A percentile compares a stretch with the other conserved stretches of the same genome.
These are phyloP conservation scores for Myiopsitta monachus DNA, from an alignment of 2,113 vertebrate genomes.

Conservation along the genomic window DNA sequence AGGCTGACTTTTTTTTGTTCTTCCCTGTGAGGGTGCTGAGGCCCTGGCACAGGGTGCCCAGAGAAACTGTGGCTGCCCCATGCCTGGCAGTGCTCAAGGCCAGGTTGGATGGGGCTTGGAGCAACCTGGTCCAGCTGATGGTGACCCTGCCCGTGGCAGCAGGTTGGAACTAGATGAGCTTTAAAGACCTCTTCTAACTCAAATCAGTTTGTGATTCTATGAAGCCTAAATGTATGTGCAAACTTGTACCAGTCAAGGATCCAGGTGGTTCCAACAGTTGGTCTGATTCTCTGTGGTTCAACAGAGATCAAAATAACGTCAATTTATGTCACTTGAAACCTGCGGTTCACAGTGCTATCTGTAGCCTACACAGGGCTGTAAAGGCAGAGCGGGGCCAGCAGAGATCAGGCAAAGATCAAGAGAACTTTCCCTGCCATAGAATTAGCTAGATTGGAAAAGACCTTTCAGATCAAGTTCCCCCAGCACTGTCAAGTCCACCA, in stretches of 20 bases:
- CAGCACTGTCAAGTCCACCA: not conserved
- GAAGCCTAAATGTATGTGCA: not conserved
- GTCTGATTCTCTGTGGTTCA: not conserved
- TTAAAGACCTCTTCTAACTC: too few relatives aligned
- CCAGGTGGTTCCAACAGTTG: not conserved
- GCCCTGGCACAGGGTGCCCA: too few relatives aligned
- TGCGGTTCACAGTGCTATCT: not conserved
- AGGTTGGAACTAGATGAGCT: too few relatives aligned
- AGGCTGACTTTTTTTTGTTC: not conserved
- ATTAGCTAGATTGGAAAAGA: not conserved
- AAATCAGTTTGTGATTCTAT: too few relatives aligned
- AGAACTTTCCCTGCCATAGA: not conserved
- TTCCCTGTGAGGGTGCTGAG: too few relatives aligned
- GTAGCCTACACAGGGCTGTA: not conserved
- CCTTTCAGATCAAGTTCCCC: not conserved
- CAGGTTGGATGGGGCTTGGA: too few relatives aligned
- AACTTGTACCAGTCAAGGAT: not conserved
- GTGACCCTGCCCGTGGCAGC: too few relatives aligned
- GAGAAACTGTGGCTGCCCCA: too few relatives aligned
- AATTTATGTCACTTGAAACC: rapidly evolving
- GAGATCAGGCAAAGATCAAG: not conserved
- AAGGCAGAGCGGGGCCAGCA: not conserved
- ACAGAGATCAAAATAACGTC: not conserved
- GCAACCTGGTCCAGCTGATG: too few relatives aligned
- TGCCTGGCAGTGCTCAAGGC: too few relatives aligned